Base-by-base conservation (phyloP, 2,113 vertebrate genomes). In the Fregetta grallaria region DNA sequence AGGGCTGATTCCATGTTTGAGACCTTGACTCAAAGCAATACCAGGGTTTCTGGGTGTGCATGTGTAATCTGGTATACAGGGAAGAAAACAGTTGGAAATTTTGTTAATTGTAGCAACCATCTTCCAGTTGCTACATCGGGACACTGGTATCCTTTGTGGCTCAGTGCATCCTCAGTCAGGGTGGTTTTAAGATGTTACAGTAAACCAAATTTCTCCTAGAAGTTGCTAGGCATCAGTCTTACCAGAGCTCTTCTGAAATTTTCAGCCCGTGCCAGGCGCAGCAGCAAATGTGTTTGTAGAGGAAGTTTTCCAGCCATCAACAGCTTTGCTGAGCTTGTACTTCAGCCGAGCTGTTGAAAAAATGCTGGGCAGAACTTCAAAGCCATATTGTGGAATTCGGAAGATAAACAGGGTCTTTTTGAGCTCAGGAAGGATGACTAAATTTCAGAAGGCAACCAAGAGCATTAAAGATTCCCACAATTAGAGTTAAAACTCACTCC, bases 261-360 rank as follows among this genome's bases (percentile, higher is more conserved):
- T 71, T 25, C 62, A 71, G 85, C 56, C 56, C 25, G 62, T 40
- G 78, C 74, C 94, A 94, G 88, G 92, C 23, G 0, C 49, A 75
- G 90, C 49, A 94, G 78, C 95, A 96, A 91, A 90, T 90, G 92
- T 94, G 71, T 90, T 93, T 95, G 92, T 8, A 88, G 67, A 83
- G 86, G 91, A 93, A 70, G 49, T 56, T 93, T 86, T 95, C 86
- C 86, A 96, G 78, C 78, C 88, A 93, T 82, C 91, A 93, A 27
- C 78, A 92, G 58, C 81, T 95, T 96, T 92, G 62, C 74, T 93
- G 86, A 86, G 82, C 78, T 92, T 65, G 26, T 90, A 12, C 75
- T 86, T 92, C 4, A 3, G 71, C 82, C 92, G 78, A 92, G 88
- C 88, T 86, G 82, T 40, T 65, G 47, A 47, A 75, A 62, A 93